Conservation (phyloP, 2,888 invertebrate species). For the Ichneumoninae sp. region DNA sequence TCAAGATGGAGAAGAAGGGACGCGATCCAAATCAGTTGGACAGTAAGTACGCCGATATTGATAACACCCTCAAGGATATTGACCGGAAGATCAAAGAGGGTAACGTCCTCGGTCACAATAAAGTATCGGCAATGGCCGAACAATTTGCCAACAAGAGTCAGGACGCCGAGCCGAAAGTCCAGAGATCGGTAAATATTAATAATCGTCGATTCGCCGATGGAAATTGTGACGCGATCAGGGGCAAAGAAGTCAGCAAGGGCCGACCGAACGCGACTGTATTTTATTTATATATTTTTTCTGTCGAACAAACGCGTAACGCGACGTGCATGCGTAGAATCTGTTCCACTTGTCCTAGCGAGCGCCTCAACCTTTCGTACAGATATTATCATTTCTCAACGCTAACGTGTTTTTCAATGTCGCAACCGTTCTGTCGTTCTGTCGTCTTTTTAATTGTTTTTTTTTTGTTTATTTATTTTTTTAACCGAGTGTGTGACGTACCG, state of each 20-base stretch:
- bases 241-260: constrained; percentile 64
- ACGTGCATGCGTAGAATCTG: constrained; percentile 47
- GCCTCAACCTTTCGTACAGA: constrained; percentile 44
- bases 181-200: constrained; percentile 86
- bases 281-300: constrained; percentile 20
- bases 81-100: constrained; percentile 93
- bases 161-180: constrained; percentile 85
- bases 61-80: constrained; percentile 89
- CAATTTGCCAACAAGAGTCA: constrained; percentile 88
- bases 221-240: constrained; percentile 52
- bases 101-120: constrained; percentile 89
- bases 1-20: constrained; percentile 89
- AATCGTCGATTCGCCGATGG: constrained; percentile 13
- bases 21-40: constrained; percentile 87
- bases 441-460: constrained; percentile 18
- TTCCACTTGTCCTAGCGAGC: constrained; percentile 26
- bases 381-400: constrained; percentile 44
- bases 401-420: constrained; percentile 50
- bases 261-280: constrained; percentile 46
- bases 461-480: constrained; percentile 30
- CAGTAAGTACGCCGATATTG: constrained; percentile 90
- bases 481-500: constrained; percentile 57
- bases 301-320: constrained; percentile 33
- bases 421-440: constrained; percentile 16
- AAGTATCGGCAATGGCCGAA: constrained; percentile 95